Base-by-base conservation (phyloP, 2,113 vertebrate genomes). In the Microtus pennsylvanicus region DNA sequence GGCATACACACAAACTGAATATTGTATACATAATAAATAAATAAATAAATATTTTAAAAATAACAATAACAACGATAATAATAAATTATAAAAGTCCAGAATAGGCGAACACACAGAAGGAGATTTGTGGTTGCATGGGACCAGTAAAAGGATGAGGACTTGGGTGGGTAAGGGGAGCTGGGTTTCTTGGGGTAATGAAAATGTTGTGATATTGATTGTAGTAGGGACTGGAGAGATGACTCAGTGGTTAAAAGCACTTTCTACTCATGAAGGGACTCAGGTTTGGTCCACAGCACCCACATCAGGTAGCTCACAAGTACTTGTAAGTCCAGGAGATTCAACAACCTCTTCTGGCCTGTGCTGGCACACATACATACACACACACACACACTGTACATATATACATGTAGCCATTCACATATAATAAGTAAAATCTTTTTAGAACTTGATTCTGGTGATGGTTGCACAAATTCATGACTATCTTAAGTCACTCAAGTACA, bases 101-200 rank as follows among this genome's bases (percentile, higher is more conserved):
- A 81, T 47, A 86, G 19, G 50, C 63, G 45, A 93, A 94, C 45
- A 85, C n/a, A 65, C 17, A 58, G 4, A 55, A 55, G 30, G 85
- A 89, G 26, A 91, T 78, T 94, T 81, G 70, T 90, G 47, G 17
- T 80, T 88, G 47, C 16, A 14, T 55, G 78, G 69, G 69, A 47
- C 38, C 74, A 58, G 33, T 19, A 61, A 7, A 28, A 83, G 30
- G 47, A 67, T 91, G 55, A 50, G 38, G 58, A 94, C 89, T 13
- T 87, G 52, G 3, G 70, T 42, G 38, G 21, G 69, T 72, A 82
- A 90, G 13, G 50, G 30, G 21, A 89, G 16, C 81, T 83, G 21
- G 38, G 11, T 91, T 93, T 91, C 93, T 63, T 95, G 22, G n/a
- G 16, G 10, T 91, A 86, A 93, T 72, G 13, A 90, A 96, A 91